Percentiles rank a stretch among this genome's conserved stretches.
Conservation (phyloP, 2,113 vertebrate species). For the Garra rufa region DNA sequence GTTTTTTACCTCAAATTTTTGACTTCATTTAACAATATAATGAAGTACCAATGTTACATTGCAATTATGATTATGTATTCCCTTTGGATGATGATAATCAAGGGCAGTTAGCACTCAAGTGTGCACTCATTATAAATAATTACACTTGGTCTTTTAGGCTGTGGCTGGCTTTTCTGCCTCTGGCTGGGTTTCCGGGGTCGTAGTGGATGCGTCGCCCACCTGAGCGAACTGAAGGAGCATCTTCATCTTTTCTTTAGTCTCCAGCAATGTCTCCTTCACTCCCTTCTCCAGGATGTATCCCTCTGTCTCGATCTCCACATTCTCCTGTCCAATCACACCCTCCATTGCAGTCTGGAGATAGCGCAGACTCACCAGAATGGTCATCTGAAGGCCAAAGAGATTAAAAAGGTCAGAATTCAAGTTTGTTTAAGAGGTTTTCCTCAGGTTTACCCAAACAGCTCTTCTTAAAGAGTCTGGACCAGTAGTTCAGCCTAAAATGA, state of each 20-base stretch:
- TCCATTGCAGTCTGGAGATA: constrained; percentile 85
- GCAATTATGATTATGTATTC: constrained; percentile 8
- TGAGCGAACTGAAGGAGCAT: constrained; percentile 66
- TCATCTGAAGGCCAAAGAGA: constrained; percentile 64
- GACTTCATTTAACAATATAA: not conserved
- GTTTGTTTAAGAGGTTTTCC: not conserved
- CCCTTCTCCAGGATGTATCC: constrained; percentile 83
- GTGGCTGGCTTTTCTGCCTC: constrained; percentile 64
- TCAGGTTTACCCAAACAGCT: not conserved
- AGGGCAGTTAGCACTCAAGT: not conserved
- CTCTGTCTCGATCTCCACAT: constrained; percentile 77
- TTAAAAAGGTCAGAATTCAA: not conserved
- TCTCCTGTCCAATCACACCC: constrained; percentile 74
- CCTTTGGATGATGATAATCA: constrained; percentile 28
- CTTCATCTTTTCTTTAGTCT: constrained; percentile 60
- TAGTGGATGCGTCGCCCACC: constrained; percentile 61
- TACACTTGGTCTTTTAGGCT: constrained; percentile 60
- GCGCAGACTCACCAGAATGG: constrained; percentile 79
- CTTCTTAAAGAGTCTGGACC: not conserved
- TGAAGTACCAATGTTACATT: not conserved
- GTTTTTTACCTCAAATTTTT: not conserved
- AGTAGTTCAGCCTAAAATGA: no score
- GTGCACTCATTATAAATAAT: not conserved
- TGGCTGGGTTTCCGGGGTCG: not conserved
- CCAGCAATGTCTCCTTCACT: constrained; percentile 77